Conservation (phyloP, 2,888 invertebrate genomes). For the Aporophyla nigra region DNA sequence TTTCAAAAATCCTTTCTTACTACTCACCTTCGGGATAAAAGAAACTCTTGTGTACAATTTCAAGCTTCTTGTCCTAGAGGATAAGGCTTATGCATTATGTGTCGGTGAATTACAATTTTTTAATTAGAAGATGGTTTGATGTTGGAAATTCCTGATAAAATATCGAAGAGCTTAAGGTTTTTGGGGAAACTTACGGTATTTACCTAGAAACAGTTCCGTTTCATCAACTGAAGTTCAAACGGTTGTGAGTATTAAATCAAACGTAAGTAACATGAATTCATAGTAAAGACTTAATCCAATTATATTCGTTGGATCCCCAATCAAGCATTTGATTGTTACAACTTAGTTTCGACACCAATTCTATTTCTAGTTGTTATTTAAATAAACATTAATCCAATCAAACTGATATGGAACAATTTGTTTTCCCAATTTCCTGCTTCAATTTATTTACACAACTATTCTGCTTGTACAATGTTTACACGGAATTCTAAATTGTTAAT, state of each 20-base stretch:
- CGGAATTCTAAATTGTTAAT: background rate
- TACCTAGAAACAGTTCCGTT: background rate
- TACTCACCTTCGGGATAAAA: background rate
- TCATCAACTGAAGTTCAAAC: background rate
- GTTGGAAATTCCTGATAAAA: background rate
- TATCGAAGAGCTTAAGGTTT: background rate
- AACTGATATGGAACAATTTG: slow-evolving; percentile 19
- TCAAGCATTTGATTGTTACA: slow-evolving; percentile 43
- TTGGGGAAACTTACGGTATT: background rate
- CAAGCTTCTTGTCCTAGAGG: background rate
- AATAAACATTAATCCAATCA: slow-evolving; percentile 39
- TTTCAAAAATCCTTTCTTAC: background rate
- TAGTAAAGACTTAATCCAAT: slow-evolving; percentile 33
- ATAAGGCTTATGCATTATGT: background rate
- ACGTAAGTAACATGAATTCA: background rate
- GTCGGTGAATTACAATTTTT: background rate
- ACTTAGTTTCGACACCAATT: slow-evolving; percentile 20
- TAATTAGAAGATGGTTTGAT: too few relatives aligned
- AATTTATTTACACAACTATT: background rate
- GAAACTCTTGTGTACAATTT: background rate
- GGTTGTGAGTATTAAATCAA: slow-evolving; percentile 5
- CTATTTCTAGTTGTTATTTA: slow-evolving; percentile 8
- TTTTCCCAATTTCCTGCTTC: background rate
- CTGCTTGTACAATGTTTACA: background rate
- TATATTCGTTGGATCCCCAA: slow-evolving; percentile 33